Percentiles rank a stretch among this genome's conserved stretches.
phyloP scores from a whole-genome alignment of 1,140 invertebrate genomes.

The Planococcus citri region DNA sequence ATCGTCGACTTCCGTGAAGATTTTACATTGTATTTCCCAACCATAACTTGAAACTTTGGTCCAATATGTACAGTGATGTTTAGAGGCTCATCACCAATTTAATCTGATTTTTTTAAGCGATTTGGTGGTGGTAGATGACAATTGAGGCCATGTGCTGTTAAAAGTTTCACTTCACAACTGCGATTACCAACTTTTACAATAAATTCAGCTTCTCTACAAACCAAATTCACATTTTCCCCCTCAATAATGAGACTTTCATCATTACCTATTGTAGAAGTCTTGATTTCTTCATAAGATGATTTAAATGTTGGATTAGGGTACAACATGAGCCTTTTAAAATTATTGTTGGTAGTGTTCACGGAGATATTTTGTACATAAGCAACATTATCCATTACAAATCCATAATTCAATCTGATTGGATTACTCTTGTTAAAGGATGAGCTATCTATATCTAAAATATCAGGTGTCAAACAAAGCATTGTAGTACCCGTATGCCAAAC shows the following conservation, averaged over 20 bases:
- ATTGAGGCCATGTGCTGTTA: slow-evolving; percentile 75
- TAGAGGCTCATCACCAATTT: too few relatives aligned
- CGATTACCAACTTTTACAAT: slow-evolving; percentile 78
- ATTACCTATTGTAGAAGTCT: slow-evolving; percentile 92
- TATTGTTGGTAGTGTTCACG: slow-evolving; percentile 37
- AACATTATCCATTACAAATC: slow-evolving; percentile 94
- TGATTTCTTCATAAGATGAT: slow-evolving; percentile 77
- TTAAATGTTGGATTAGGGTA: slow-evolving; percentile 86
- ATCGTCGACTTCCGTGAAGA: too few relatives aligned
- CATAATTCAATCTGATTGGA: slow-evolving; percentile 69
- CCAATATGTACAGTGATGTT: too few relatives aligned
- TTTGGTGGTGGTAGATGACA: too few relatives aligned
- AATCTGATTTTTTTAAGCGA: too few relatives aligned
- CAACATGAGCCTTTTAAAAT: slow-evolving; percentile 70
- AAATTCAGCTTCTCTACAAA: slow-evolving; percentile 79
- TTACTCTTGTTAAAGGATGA: slow-evolving; percentile 46
- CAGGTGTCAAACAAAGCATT: slow-evolving; percentile 76
- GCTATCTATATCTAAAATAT: slow-evolving; percentile 49
- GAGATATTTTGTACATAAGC: slow-evolving; percentile 70
- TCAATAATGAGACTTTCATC: slow-evolving; percentile 94
- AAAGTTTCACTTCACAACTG: slow-evolving; percentile 82
- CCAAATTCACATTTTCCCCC: slow-evolving; percentile 78
- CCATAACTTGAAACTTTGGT: too few relatives aligned
- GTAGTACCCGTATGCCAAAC: slow-evolving; percentile 37
- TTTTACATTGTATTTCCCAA: too few relatives aligned